A percentile compares a stretch with the other conserved stretches of the same genome.
phyloP scores from a whole-genome alignment of 2,113 vertebrate genomes.

The Scomber colias region DNA sequence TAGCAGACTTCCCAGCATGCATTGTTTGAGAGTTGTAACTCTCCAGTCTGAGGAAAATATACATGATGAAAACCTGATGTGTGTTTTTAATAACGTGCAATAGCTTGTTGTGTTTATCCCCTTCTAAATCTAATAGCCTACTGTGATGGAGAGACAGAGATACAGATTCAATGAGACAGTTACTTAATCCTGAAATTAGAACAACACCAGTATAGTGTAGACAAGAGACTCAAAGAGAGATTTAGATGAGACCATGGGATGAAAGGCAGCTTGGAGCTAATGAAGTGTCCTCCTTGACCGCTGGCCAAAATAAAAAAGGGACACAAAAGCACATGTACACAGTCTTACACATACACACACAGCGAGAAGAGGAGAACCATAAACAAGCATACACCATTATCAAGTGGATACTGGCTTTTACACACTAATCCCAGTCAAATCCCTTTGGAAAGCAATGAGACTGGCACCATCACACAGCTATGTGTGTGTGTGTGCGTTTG shows the following conservation, averaged over 20 bases:
- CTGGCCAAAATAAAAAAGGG: constrained; percentile 50
- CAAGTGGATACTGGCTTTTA: constrained; percentile 63
- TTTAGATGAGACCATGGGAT: constrained; percentile 56
- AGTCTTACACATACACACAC: constrained; percentile 29
- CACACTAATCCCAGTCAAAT: constrained; percentile 65
- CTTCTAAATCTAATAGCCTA: neutral
- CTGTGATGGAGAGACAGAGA: neutral
- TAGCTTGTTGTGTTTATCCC: neutral
- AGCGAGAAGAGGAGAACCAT: constrained; percentile 22
- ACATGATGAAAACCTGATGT: too few relatives aligned
- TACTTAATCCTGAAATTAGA: constrained; percentile 20
- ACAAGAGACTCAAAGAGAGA: constrained; percentile 36
- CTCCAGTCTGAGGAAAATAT: too few relatives aligned
- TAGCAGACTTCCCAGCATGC: too few relatives aligned
- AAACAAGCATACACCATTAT: constrained; percentile 56
- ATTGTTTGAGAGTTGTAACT: too few relatives aligned
- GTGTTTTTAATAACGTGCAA: too few relatives aligned
- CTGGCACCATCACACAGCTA: constrained; percentile 51
- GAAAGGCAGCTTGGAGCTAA: constrained; percentile 50
- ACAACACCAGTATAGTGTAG: constrained; percentile 18
- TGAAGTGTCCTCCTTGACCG: constrained; percentile 45
- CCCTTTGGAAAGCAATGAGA: constrained; percentile 59
- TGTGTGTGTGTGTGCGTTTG: constrained; percentile 6
- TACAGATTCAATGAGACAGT: constrained; percentile 5
- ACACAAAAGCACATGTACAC: constrained; percentile 33